These are phyloP conservation scores for Hydropsyche tenuis DNA, from an alignment of 1,140 invertebrate species.

Conservation along the genomic window DNA sequence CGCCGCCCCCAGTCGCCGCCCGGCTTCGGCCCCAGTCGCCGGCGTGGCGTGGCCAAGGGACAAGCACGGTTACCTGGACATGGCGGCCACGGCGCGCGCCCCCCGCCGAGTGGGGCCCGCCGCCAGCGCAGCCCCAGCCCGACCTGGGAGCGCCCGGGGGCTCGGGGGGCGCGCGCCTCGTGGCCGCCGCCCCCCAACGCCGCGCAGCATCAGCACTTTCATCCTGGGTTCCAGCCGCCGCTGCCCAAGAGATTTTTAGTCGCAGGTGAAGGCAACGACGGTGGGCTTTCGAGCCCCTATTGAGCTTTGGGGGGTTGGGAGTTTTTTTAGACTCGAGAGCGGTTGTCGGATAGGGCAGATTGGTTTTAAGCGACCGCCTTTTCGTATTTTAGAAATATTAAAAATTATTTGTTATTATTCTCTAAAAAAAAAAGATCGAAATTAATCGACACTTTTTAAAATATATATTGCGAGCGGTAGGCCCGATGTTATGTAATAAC, in stretches of 20 bases:
- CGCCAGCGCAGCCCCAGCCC: neutral
- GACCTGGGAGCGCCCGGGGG: neutral
- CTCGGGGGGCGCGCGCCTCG: neutral
- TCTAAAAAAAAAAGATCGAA: no score
- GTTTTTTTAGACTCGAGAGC: no score
- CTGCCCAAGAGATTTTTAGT: conserved; percentile 35
- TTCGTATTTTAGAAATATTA: no score
- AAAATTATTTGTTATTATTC: no score
- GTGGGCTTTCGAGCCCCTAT: no score
- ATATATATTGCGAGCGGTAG: no score
- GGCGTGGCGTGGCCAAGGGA: conserved; percentile 45
- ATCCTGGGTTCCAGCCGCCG: conserved; percentile 32
- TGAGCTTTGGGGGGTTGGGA: no score
- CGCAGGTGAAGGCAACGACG: no score
- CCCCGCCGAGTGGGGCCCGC: conserved; percentile 17
- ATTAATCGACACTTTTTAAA: no score
- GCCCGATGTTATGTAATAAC: no score
- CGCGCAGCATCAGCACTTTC: conserved; percentile 1
- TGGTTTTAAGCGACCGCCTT: no score
- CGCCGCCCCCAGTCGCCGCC: neutral
- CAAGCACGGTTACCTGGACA: conserved; percentile 47
- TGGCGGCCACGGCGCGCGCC: conserved; percentile 31
- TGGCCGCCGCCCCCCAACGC: neutral
- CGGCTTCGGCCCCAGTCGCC: neutral
- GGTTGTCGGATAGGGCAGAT: no score